These are phyloP conservation scores for Drosophila athabasca DNA, from an alignment of 1,140 invertebrate genomes.

Conservation along the genomic window DNA sequence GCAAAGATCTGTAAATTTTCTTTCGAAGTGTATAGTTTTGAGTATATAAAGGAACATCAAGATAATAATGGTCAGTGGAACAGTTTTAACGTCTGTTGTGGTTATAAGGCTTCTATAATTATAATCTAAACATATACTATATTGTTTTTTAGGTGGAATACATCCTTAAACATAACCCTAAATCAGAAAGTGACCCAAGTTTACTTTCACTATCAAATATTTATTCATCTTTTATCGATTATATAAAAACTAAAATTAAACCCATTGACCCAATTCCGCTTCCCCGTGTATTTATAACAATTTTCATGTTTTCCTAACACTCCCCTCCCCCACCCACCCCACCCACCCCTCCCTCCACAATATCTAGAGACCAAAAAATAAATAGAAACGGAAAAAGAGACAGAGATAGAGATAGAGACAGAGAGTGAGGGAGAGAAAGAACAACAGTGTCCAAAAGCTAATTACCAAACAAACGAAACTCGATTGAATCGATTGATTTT, in stretches of 20 bases:
- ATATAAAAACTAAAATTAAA: background rate
- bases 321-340: background rate
- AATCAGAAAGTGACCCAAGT: too few species aligned
- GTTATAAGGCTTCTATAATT: too few species aligned
- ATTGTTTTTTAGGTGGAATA: too few species aligned
- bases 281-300: slow-evolving; percentile 32
- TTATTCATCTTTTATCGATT: slow-evolving; percentile 7
- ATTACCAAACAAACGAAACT: slow-evolving; percentile 77
- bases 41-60: too few species aligned
- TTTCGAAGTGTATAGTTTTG: too few species aligned
- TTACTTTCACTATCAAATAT: slow-evolving; percentile 8
- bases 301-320: slow-evolving; percentile 42
- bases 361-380: slow-evolving; percentile 19
- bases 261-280: slow-evolving; percentile 16
- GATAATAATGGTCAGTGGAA: too few species aligned
- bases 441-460: slow-evolving; percentile 74
- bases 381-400: slow-evolving; percentile 24
- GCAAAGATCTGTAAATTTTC: too few species aligned
- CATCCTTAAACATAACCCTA: too few species aligned
- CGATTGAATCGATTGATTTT: slow-evolving; percentile 78
- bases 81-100: too few species aligned
- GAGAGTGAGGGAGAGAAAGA: slow-evolving; percentile 10
- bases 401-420: background rate
- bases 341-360: background rate
- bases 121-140: too few species aligned